Conservation (phyloP, 2,888 invertebrate species). For the Nezara viridula region DNA sequence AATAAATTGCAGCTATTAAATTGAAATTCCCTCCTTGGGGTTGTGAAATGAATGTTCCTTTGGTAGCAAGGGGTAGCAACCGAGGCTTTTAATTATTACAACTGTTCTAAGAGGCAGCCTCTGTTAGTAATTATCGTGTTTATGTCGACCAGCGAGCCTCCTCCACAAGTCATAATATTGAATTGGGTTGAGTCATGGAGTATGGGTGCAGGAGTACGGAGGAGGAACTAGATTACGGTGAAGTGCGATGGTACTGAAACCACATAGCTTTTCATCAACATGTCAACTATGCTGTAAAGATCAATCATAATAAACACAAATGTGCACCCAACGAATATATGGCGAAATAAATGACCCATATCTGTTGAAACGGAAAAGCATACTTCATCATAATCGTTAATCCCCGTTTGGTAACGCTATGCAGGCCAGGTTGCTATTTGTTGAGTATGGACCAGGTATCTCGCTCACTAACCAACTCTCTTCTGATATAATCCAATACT, state of each 20-base stretch:
- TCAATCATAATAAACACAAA: too few relatives aligned
- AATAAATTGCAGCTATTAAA: slow-evolving; percentile 30
- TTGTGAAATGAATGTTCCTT: background rate
- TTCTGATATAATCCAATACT: too few relatives aligned
- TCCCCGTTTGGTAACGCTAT: too few relatives aligned
- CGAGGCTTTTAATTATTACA: background rate
- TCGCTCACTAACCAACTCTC: too few relatives aligned
- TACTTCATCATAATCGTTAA: too few relatives aligned
- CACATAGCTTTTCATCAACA: background rate
- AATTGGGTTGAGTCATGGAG: background rate
- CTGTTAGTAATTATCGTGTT: slow-evolving; percentile 20
- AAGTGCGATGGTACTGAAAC: background rate
- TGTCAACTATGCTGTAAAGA: background rate
- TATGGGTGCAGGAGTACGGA: background rate
- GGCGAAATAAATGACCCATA: too few relatives aligned
- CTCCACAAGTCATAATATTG: background rate
- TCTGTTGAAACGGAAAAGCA: too few relatives aligned
- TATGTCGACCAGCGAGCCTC: background rate
- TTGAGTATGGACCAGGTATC: too few relatives aligned
- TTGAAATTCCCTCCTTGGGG: background rate
- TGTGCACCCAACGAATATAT: too few relatives aligned
- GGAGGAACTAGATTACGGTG: background rate
- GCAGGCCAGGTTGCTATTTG: too few relatives aligned
- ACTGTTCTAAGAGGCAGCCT: background rate
- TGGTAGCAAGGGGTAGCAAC: background rate